Conservation (phyloP, 1,140 invertebrate species). For the Caerostris extrusa region DNA sequence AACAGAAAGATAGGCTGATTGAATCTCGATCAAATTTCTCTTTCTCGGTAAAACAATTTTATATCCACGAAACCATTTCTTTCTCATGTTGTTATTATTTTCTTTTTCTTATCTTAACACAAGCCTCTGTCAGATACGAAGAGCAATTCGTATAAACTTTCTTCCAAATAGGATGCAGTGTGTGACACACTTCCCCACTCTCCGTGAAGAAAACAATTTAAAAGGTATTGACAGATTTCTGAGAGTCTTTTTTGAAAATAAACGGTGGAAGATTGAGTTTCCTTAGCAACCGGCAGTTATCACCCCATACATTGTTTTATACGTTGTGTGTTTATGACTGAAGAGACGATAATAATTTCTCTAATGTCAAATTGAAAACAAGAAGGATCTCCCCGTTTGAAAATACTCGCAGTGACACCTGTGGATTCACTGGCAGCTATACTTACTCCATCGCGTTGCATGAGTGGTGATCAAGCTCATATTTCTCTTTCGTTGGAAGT, state of each 20-base stretch:
- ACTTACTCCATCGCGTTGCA: neutral
- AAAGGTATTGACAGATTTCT: slow-evolving; percentile 64
- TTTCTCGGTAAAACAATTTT: slow-evolving; percentile 58
- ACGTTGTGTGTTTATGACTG: slow-evolving; percentile 45
- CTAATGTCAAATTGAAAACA: slow-evolving; percentile 35
- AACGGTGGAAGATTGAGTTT: slow-evolving; percentile 61
- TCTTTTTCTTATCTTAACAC: slow-evolving; percentile 3
- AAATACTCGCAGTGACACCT: slow-evolving; percentile 41
- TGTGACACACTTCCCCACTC: slow-evolving; percentile 17
- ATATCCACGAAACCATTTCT: slow-evolving; percentile 32
- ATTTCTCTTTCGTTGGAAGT: neutral
- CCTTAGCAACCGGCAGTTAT: slow-evolving; percentile 24
- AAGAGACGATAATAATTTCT: slow-evolving; percentile 45
- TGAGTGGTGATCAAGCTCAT: neutral
- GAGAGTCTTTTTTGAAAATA: slow-evolving; percentile 31
- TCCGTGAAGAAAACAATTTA: slow-evolving; percentile 52
- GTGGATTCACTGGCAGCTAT: slow-evolving; percentile 18
- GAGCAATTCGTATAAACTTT: slow-evolving; percentile 25
- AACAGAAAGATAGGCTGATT: slow-evolving; percentile 53
- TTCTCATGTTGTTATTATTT: neutral
- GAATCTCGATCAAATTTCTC: slow-evolving; percentile 64
- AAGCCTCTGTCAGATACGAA: neutral
- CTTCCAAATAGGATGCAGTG: slow-evolving; percentile 53
- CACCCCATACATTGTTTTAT: slow-evolving; percentile 38
- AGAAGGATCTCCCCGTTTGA: neutral